Evolutionary conservation across 2,113 vertebrate species (phyloP).

Genomic region (Apteryx mantelli): DNA sequence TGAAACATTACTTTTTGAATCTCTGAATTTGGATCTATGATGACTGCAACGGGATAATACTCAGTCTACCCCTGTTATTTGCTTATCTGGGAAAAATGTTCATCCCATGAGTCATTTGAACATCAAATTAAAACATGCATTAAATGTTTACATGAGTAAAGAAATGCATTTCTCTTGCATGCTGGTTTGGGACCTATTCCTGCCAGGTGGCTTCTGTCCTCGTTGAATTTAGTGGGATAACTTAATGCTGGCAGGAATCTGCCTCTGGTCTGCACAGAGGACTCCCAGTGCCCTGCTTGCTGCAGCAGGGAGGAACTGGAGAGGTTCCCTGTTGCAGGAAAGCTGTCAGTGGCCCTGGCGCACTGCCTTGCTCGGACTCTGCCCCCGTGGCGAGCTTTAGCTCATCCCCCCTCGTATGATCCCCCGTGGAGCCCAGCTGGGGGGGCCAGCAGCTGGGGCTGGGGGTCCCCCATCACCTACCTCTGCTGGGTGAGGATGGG

Average conservation of each 20-base stretch:
- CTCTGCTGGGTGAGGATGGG: not conserved
- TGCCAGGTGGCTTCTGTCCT: not conserved
- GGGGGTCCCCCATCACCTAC: accelerated
- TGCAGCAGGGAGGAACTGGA: not conserved
- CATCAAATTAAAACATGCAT: not conserved
- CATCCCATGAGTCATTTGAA: not conserved
- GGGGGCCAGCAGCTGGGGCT: not conserved
- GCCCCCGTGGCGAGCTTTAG: not conserved
- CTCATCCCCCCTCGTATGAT: not conserved
- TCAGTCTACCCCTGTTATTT: not conserved
- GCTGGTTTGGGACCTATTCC: not conserved
- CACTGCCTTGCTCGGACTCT: not conserved
- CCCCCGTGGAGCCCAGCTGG: not conserved
- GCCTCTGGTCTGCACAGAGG: not conserved
- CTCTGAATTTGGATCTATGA: not conserved
- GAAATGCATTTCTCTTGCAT: not conserved
- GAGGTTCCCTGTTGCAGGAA: not conserved
- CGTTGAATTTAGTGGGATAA: accelerated
- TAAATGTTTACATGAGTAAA: not conserved
- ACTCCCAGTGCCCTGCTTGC: not conserved
- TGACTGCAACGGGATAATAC: not conserved
- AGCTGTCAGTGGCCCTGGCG: not conserved
- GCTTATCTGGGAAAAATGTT: not conserved
- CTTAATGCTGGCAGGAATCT: not conserved
- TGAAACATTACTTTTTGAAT: not conserved